Conservation (phyloP, 2,113 vertebrate genomes). For the Brachyhypopomus occidentalis region DNA sequence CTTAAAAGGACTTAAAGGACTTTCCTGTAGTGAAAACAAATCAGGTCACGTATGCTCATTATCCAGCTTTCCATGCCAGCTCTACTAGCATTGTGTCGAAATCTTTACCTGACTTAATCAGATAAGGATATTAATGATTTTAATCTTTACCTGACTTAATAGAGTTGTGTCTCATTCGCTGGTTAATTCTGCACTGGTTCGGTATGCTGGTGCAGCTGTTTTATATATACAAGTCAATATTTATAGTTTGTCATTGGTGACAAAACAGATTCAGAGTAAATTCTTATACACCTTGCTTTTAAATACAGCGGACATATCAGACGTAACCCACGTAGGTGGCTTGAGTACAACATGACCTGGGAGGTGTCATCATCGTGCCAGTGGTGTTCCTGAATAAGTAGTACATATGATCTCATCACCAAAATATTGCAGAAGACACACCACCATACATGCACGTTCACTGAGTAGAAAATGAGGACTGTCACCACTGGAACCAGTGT, state of each 20-base stretch:
- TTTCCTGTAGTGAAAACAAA: constrained; percentile 6
- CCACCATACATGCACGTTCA: constrained; percentile 9
- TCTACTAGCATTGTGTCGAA: background rate
- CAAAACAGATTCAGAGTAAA: background rate
- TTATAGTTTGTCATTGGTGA: background rate
- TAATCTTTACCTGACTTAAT: too few species aligned
- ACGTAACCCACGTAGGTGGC: background rate
- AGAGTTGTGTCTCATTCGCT: too few species aligned
- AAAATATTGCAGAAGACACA: background rate
- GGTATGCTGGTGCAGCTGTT: background rate
- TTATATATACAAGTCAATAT: background rate
- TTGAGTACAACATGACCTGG: constrained; percentile 27
- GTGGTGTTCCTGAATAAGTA: constrained; percentile 31
- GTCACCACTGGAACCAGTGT: background rate
- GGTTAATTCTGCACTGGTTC: background rate
- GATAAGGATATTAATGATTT: too few species aligned
- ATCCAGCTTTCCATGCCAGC: background rate
- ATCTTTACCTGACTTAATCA: background rate
- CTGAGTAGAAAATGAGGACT: constrained; percentile 2
- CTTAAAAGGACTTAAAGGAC: background rate
- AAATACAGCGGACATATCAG: constrained; percentile 16
- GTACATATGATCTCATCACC: constrained; percentile 32
- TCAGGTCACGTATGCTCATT: background rate
- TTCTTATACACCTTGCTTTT: background rate
- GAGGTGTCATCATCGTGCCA: constrained; percentile 11